A percentile compares a stretch with the other conserved stretches of the same genome.
Evolutionary conservation across 2,113 vertebrate genomes (phyloP).

Genomic region (Rhizomys pruinosus): DNA sequence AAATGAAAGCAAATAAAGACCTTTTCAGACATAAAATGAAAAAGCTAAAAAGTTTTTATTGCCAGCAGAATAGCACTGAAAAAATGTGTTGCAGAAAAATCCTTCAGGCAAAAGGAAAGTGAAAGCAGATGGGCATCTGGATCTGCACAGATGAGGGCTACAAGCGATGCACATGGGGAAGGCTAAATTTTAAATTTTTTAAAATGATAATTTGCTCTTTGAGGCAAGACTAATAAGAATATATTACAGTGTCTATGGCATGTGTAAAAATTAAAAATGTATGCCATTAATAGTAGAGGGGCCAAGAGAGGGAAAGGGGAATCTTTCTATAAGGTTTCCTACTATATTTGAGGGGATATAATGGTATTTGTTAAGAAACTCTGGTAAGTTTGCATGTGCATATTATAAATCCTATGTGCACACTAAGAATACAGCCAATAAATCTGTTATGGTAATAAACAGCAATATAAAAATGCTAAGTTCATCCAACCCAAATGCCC

Average conservation of each 20-base stretch:
- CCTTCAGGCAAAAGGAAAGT: neutral
- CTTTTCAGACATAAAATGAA: neutral
- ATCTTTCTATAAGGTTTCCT: neutral
- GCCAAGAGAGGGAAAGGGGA: neutral
- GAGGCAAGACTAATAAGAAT: neutral
- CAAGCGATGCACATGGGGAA: neutral
- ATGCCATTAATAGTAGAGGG: neutral
- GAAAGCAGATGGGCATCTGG: conserved; percentile 1
- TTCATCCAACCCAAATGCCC: too few relatives aligned
- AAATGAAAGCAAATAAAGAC: conserved; percentile 20
- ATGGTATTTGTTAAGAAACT: conserved; percentile 8
- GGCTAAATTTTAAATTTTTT: neutral
- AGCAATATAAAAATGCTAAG: neutral
- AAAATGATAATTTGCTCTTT: conserved; percentile 41
- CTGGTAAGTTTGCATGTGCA: neutral
- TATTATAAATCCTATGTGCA: neutral
- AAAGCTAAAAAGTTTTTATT: neutral
- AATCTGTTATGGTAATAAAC: neutral
- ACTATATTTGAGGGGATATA: neutral
- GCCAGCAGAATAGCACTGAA: neutral
- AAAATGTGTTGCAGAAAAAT: conserved; percentile 19
- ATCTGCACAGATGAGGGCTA: neutral
- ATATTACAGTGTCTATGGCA: neutral
- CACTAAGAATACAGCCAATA: neutral
- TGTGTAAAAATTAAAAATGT: neutral